A percentile compares a stretch with the other conserved stretches of the same genome.
Evolutionary conservation across 2,888 invertebrate species (phyloP).

Genomic region (Leptopilina myrica): DNA sequence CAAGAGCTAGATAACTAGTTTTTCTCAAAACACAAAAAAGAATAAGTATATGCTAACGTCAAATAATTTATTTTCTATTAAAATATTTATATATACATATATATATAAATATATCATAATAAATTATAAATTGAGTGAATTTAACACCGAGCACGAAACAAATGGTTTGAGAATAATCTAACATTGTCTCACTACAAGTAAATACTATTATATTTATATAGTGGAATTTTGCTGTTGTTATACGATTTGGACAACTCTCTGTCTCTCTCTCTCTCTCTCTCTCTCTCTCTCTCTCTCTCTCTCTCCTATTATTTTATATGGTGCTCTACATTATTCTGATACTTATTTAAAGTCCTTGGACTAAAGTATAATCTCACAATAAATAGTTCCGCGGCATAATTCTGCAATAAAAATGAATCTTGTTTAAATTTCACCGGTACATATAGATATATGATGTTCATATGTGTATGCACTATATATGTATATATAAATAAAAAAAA

Average conservation of each 20-base stretch:
- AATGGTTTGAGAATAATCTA: neutral
- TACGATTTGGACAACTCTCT: slow-evolving; percentile 13
- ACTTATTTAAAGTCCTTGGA: neutral
- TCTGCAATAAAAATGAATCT: slow-evolving; percentile 13
- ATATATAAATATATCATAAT: too few relatives aligned
- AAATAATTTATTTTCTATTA: too few relatives aligned
- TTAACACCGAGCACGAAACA: too few relatives aligned
- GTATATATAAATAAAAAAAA: slow-evolving; percentile 9
- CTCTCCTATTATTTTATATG: neutral
- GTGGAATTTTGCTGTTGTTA: neutral
- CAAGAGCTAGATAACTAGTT: too few relatives aligned
- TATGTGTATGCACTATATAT: too few relatives aligned
- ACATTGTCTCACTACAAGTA: neutral
- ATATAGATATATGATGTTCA: too few relatives aligned
- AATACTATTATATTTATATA: neutral
- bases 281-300: neutral
- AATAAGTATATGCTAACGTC: too few relatives aligned
- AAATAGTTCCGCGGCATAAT: slow-evolving; percentile 16
- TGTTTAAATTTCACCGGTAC: neutral
- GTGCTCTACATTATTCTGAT: neutral
- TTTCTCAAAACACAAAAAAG: too few relatives aligned
- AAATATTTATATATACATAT: too few relatives aligned
- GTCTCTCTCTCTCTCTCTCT: neutral
- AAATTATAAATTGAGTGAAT: too few relatives aligned
- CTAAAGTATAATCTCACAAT: slow-evolving; percentile 11